phyloP scores from a whole-genome alignment of 2,888 invertebrate species.

The Druceiella hillmani region DNA sequence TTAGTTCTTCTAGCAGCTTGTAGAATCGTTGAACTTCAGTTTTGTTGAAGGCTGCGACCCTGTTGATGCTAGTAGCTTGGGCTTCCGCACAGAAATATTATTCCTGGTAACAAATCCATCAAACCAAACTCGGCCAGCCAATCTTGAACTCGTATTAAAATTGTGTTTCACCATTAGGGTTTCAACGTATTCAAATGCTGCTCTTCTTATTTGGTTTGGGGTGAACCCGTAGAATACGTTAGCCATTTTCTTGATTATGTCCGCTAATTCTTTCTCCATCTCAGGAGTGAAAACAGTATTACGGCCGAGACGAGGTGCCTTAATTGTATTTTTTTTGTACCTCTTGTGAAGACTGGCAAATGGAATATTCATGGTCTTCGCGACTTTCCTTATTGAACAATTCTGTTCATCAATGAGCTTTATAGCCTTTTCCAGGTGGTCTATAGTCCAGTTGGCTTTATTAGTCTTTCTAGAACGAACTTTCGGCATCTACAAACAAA shows the following conservation, averaged over 20 bases:
- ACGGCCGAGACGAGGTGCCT: too few relatives aligned
- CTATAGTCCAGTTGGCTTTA: conserved; percentile 19
- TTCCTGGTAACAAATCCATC: conserved; percentile 20
- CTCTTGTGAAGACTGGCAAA: conserved; percentile 17
- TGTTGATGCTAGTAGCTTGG: conserved; percentile 24
- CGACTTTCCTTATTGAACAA: conserved; percentile 19
- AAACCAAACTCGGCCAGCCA: conserved; percentile 14
- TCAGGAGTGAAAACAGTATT: too few relatives aligned
- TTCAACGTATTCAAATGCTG: too few relatives aligned
- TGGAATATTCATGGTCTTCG: conserved; percentile 16
- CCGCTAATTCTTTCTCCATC: too few relatives aligned
- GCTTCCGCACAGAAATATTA: conserved; percentile 18
- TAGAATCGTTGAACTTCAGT: conserved; percentile 22
- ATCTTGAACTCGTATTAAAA: too few relatives aligned
- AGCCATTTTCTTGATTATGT: too few relatives aligned
- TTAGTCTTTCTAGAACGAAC: too few relatives aligned
- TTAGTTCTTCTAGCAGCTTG: conserved; percentile 18
- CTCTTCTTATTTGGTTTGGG: too few relatives aligned
- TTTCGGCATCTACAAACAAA: conserved; percentile 20
- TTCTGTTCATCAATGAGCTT: conserved; percentile 16
- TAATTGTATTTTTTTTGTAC: conserved; percentile 6
- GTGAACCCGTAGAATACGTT: too few relatives aligned
- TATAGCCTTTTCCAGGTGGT: conserved; percentile 18
- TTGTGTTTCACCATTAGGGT: too few relatives aligned
- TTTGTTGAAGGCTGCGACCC: conserved; percentile 24